Evolutionary conservation across 2,888 invertebrate genomes (phyloP).

Genomic region (Apamea monoglypha): DNA sequence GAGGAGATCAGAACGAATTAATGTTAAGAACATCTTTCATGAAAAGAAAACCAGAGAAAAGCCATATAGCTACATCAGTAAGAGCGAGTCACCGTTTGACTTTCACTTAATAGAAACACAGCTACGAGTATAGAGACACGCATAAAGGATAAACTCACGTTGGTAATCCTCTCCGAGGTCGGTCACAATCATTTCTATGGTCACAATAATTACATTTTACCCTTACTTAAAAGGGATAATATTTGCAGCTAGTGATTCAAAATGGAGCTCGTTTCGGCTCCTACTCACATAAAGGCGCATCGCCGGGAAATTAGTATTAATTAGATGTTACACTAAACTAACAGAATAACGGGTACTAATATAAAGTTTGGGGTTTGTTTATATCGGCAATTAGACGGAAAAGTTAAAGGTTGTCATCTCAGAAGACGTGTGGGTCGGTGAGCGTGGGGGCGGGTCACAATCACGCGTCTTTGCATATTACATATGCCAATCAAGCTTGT

Average conservation of each 20-base stretch:
- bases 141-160: slow-evolving; percentile 63
- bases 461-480: slow-evolving; percentile 78
- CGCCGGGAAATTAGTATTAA: slow-evolving; percentile 61
- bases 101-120: slow-evolving; percentile 51
- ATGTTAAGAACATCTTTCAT: slow-evolving; percentile 36
- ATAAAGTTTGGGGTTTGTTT: slow-evolving; percentile 63
- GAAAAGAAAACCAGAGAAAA: slow-evolving; percentile 35
- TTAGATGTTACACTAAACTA: slow-evolving; percentile 62
- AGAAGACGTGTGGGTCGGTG: slow-evolving; percentile 2
- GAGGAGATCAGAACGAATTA: slow-evolving; percentile 43
- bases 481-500: slow-evolving; percentile 79
- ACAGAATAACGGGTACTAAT: slow-evolving; percentile 40
- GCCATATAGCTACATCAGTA: slow-evolving; percentile 33
- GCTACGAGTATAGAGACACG: slow-evolving; percentile 33
- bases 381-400: slow-evolving; percentile 58
- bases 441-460: slow-evolving; percentile 21
- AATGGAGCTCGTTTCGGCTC: slow-evolving; percentile 53
- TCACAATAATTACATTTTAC: slow-evolving; percentile 65
- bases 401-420: slow-evolving; percentile 49
- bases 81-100: slow-evolving; percentile 63
- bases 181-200: slow-evolving; percentile 61
- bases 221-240: slow-evolving; percentile 47
- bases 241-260: slow-evolving; percentile 57
- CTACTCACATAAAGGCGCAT: slow-evolving; percentile 34
- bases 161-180: slow-evolving; percentile 44